Conservation (phyloP, 2,797 vertebrate genomes). For the Acanthurus lineatus region DNA sequence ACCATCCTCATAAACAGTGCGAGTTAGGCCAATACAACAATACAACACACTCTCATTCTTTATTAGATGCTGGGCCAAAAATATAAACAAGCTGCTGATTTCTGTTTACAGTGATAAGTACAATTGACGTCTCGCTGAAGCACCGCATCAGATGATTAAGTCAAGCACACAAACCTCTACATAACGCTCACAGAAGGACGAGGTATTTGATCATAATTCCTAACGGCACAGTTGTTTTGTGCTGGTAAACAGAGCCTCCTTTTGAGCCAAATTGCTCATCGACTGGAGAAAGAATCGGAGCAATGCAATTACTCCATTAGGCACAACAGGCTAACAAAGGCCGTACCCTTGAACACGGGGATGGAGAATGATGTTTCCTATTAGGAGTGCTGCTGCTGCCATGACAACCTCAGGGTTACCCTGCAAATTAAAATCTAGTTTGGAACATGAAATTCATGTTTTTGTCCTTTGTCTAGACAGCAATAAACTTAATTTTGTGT, state of each 20-base stretch:
- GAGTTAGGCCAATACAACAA: not conserved
- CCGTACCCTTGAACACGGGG: slow-evolving; percentile 37
- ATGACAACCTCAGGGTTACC: slow-evolving; percentile 32
- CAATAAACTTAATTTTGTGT: not conserved
- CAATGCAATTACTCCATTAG: slow-evolving; percentile 45
- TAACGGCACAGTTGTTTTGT: slow-evolving; percentile 1
- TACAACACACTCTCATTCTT: not conserved
- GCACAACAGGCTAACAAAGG: slow-evolving; percentile 34
- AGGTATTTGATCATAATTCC: not conserved
- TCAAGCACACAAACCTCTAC: not conserved
- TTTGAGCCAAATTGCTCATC: slow-evolving; percentile 4
- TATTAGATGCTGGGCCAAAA: not conserved
- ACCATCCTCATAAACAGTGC: not conserved
- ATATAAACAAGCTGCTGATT: slow-evolving; percentile 8
- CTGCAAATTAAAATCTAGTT: slow-evolving; percentile 36
- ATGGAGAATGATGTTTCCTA: slow-evolving; percentile 44
- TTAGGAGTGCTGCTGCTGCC: slow-evolving; percentile 44
- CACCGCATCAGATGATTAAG: not conserved
- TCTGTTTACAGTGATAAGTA: not conserved
- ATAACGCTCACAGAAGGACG: not conserved
- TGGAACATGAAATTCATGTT: not conserved
- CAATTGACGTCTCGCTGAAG: not conserved
- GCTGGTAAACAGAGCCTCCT: slow-evolving; percentile 1
- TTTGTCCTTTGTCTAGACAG: not conserved
- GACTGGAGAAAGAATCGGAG: slow-evolving; percentile 14